Evolutionary conservation across 2,797 vertebrate species (phyloP).

Genomic region (Artibeus jamaicensis): DNA sequence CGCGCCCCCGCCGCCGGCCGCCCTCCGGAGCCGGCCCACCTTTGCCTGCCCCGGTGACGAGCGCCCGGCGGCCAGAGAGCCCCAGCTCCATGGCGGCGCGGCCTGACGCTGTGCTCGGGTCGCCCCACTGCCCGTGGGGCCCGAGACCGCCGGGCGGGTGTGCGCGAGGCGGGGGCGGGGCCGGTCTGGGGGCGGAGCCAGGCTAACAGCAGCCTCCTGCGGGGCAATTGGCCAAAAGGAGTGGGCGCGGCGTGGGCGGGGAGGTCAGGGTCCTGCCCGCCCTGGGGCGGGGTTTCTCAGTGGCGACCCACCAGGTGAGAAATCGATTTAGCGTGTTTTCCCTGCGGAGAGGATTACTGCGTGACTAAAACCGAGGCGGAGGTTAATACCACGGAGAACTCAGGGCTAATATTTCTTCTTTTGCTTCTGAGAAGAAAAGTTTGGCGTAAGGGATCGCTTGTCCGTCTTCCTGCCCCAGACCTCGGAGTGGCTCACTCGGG

Average conservation of each 20-base stretch:
- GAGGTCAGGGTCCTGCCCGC: rapidly evolving
- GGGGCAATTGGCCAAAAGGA: not conserved
- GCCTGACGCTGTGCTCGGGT: rapidly evolving
- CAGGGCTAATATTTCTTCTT: not conserved
- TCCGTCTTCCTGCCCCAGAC: not conserved
- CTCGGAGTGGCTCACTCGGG: not conserved
- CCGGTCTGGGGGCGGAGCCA: not conserved
- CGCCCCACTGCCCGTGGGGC: rapidly evolving
- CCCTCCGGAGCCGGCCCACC: slow-evolving; percentile 81
- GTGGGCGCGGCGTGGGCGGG: not conserved
- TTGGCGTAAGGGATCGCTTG: not conserved
- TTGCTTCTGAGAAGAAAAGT: not conserved
- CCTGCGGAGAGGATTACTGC: not conserved
- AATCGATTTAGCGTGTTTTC: not conserved
- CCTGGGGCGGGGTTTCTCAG: rapidly evolving
- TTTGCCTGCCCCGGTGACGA: slow-evolving; percentile 96
- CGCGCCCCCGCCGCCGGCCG: no score
- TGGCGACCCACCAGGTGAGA: rapidly evolving
- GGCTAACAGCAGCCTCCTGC: not conserved
- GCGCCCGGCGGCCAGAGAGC: slow-evolving; percentile 87
- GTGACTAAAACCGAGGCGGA: not conserved
- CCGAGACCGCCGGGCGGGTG: rapidly evolving
- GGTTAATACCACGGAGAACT: not conserved
- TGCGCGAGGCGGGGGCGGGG: not conserved
- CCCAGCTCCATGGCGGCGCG: slow-evolving; percentile 84